These are phyloP conservation scores for Pogonophryne albipinna DNA, from an alignment of 2,797 vertebrate genomes.

Conservation along the genomic window DNA sequence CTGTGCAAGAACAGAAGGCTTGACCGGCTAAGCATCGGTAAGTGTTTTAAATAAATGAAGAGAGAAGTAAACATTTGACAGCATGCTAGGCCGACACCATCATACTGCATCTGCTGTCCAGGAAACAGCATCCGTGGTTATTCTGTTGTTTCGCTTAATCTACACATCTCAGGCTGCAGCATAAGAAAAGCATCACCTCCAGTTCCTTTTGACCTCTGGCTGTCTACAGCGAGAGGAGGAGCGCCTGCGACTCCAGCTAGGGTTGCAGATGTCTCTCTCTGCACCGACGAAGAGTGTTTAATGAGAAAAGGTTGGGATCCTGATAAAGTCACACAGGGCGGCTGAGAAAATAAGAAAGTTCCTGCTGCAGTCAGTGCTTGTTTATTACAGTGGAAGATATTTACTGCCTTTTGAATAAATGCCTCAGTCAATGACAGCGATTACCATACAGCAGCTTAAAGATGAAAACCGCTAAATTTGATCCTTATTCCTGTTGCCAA, in stretches of 20 bases:
- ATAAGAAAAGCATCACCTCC: conserved; percentile 34
- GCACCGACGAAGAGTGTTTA: conserved; percentile 60
- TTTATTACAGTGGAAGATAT: conserved; percentile 53
- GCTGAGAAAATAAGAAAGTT: conserved; percentile 12
- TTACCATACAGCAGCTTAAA: conserved; percentile 39
- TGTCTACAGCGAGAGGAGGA: conserved; percentile 44
- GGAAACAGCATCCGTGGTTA: not conserved
- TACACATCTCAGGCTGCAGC: conserved; percentile 7
- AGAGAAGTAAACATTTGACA: not conserved
- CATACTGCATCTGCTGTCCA: not conserved
- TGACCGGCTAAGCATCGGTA: not conserved
- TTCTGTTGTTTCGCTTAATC: conserved; percentile 7
- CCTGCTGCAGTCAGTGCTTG: conserved; percentile 35
- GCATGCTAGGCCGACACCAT: not conserved
- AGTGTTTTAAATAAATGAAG: not conserved
- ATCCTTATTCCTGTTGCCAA: conserved; percentile 34
- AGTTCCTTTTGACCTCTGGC: conserved; percentile 63
- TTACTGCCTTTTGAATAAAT: conserved; percentile 54
- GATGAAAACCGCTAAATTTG: conserved; percentile 38
- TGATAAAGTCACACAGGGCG: conserved; percentile 52
- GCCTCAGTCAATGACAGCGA: conserved; percentile 44
- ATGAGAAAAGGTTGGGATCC: conserved; percentile 65
- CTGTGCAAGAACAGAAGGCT: not conserved
- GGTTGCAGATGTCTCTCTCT: conserved; percentile 67
- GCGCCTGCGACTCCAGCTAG: conserved; percentile 57